Evolutionary conservation across 37 sponge, comb jelly and placozoan genomes (phyloP).

Genomic region (Cliona cf. orientalis): DNA sequence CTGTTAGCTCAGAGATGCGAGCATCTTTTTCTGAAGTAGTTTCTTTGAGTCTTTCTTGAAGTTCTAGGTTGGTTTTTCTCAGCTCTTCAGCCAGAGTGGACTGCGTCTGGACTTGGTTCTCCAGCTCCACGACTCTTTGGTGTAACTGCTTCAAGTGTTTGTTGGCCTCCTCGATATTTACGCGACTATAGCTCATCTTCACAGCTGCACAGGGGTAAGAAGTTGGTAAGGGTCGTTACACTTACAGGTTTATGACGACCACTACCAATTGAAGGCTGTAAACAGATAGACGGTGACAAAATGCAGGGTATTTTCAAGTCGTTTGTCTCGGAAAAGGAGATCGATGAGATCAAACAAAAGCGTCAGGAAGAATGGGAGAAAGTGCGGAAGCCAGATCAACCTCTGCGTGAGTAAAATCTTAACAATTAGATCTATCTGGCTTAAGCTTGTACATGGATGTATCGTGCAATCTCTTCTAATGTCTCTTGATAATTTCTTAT

Average conservation of each 20-base stretch:
- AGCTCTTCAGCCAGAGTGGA: slow-evolving; percentile 62
- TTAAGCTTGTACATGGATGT: not conserved
- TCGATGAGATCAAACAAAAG: slow-evolving; percentile 76
- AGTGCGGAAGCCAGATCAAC: slow-evolving; percentile 71
- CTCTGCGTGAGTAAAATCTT: slow-evolving; percentile 54
- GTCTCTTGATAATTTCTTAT: not conserved
- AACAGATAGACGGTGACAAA: too few species aligned
- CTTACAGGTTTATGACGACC: too few species aligned
- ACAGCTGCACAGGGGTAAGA: not conserved
- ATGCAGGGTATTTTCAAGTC: slow-evolving; percentile 43
- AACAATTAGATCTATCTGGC: not conserved
- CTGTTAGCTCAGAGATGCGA: slow-evolving; percentile 2
- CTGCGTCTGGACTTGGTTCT: slow-evolving; percentile 75
- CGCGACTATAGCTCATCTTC: slow-evolving; percentile 33
- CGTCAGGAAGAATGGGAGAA: slow-evolving; percentile 89
- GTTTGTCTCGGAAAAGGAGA: slow-evolving; percentile 78
- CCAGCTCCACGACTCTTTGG: slow-evolving; percentile 68
- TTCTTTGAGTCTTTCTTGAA: slow-evolving; percentile 29
- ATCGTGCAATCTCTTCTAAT: not conserved
- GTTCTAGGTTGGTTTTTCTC: slow-evolving; percentile 46
- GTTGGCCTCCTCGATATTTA: slow-evolving; percentile 82
- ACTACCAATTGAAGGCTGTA: too few species aligned
- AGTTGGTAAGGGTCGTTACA: not conserved
- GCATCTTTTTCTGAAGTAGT: slow-evolving; percentile 27
- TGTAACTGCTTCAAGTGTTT: slow-evolving; percentile 77